Percentiles rank a stretch among this genome's conserved stretches.
Conservation (phyloP, 2,113 vertebrate genomes). For the Capreolus pygargus region DNA sequence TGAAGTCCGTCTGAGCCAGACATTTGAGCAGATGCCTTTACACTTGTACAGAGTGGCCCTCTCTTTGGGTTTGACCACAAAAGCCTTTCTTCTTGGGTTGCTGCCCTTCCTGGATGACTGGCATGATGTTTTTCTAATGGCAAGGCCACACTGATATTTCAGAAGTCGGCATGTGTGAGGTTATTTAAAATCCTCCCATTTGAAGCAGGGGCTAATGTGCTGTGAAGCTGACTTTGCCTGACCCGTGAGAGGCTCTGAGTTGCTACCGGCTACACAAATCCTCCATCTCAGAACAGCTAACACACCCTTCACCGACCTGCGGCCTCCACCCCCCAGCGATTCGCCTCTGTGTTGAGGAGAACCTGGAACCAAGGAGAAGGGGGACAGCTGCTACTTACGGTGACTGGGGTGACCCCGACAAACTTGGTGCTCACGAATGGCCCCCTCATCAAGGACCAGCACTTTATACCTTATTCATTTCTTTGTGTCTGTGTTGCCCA, state of each 20-base stretch:
- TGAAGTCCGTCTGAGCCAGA: no score
- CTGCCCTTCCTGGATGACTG: accelerated
- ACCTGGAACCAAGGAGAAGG: accelerated
- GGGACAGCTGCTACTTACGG: no score
- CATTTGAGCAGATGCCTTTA: background rate
- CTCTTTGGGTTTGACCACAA: accelerated
- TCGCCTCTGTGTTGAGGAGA: background rate
- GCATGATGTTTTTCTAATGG: accelerated
- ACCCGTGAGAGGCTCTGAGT: accelerated
- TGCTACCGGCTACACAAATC: no score
- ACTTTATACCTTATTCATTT: background rate
- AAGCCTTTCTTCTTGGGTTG: background rate
- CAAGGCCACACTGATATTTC: background rate
- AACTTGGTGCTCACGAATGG: accelerated
- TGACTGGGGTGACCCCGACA: no score
- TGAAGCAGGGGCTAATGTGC: no score
- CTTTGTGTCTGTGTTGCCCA: background rate
- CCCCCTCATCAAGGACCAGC: accelerated
- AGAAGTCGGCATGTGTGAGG: background rate
- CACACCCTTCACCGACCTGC: accelerated
- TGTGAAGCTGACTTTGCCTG: no score
- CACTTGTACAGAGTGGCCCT: accelerated
- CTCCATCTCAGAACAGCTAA: accelerated
- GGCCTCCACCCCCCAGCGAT: accelerated
- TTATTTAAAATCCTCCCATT: accelerated